Evolutionary conservation across 1,140 invertebrate species (phyloP), one percentile per base, ranked within the genome.

Genomic region (Pseudomyrmex cubaensis): DNA sequence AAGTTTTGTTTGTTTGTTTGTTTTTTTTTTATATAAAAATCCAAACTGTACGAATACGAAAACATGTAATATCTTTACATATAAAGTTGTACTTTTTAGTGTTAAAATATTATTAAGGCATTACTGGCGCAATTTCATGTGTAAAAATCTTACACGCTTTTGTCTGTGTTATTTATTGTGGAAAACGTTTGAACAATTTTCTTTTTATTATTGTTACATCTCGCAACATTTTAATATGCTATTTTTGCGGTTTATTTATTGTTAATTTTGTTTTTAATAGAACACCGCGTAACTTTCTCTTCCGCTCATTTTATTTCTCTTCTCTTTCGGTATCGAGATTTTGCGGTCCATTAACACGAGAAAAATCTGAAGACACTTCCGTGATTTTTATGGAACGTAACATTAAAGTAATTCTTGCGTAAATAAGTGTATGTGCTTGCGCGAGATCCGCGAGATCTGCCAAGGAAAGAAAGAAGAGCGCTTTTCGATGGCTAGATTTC

Each of bases 351-450:
- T 86, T 86, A 89, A 77, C 84, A 44, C 59, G 52, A 25, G 13
- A 63, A 85, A 74, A 88, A 87, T 82, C 75, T 25, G 82, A 74
- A 56, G 52, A 46, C 50, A 50, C 59, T 63, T 22, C 48, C 48
- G 54, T 61, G 78, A 63, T 77, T 57, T 56, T 52, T 13, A 22
- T n/a, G n/a, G n/a, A n/a, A 77, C 75, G 85, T 90, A 87, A 77
- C 54, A 73, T 90, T 86, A 90, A 90, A 89, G 25, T 76, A 84
- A 90, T 89, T 62, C 82, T 90, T 75, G 86, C 89, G 89, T 89
- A 77, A 90, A 82, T 88, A 86, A 90, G 66, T 86, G 73, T 62
- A 22, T 56, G n/a, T 35, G 48, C 57, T 56, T 35, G 22, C 69
- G 8, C 17, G 52, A 64, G 59, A 75, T 44, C 10, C 54, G 10